Evolutionary conservation across 2,888 invertebrate species (phyloP).

Genomic region (Neoaliturus tenellus): DNA sequence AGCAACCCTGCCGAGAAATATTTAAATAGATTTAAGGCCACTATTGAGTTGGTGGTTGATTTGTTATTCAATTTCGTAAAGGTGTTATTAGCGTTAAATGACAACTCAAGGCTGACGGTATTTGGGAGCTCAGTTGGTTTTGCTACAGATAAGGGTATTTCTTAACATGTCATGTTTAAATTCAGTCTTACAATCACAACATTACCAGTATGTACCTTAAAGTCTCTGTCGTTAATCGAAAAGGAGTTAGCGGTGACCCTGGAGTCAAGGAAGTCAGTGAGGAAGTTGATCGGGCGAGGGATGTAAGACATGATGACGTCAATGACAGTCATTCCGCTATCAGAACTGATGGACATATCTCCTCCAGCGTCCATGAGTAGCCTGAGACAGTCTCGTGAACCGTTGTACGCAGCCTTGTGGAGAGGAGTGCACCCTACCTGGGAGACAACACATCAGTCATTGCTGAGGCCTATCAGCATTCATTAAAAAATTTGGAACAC

Average conservation of each 20-base stretch:
- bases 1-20: no score
- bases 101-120: no score
- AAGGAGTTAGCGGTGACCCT: conserved; percentile 74
- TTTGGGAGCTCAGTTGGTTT: no score
- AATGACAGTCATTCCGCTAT: conserved; percentile 73
- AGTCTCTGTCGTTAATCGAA: conserved; percentile 71
- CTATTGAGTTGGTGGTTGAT: no score
- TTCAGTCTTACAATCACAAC: no score
- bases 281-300: conserved; percentile 75
- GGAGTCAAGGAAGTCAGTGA: conserved; percentile 75
- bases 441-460: not conserved
- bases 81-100: no score
- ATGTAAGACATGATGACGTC: conserved; percentile 75
- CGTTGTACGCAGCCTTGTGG: conserved; percentile 76
- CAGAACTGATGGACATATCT: conserved; percentile 73
- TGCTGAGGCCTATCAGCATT: no score
- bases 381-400: conserved; percentile 73
- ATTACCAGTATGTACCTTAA: conserved; percentile 58
- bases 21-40: no score
- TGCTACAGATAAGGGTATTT: no score
- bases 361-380: conserved; percentile 73
- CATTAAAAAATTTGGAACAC: no score
- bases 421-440: conserved; percentile 72
- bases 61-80: no score
- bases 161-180: no score